phyloP scores from a whole-genome alignment of 2,888 invertebrate species.

The Julus scandinavius region DNA sequence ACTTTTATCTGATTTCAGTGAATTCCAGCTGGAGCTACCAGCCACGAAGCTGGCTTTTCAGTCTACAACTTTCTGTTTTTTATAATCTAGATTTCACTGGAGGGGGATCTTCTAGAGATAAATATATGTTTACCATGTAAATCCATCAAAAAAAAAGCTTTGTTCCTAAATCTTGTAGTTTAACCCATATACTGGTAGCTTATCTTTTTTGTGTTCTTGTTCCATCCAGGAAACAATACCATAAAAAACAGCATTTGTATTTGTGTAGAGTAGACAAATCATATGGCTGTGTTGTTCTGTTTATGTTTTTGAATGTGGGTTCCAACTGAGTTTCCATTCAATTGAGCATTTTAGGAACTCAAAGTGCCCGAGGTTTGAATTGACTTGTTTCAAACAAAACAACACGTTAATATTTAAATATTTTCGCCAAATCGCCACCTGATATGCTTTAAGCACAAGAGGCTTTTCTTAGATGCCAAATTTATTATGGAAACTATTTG shows the following conservation, averaged over 20 bases:
- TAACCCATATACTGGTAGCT: background rate
- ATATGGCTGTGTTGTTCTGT: background rate
- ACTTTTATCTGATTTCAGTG: too few species aligned
- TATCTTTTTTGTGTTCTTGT: background rate
- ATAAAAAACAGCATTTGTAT: background rate
- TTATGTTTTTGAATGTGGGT: background rate
- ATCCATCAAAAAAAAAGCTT: background rate
- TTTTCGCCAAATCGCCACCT: too few species aligned
- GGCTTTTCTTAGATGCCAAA: too few species aligned
- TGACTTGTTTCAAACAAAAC: too few species aligned
- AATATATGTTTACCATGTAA: background rate
- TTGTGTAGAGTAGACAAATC: background rate
- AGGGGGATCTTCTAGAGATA: background rate
- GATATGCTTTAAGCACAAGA: too few species aligned
- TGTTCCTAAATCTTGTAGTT: background rate
- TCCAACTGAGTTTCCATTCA: background rate
- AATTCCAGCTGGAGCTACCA: too few species aligned
- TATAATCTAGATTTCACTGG: background rate
- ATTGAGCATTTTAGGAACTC: background rate
- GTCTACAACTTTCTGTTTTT: too few species aligned
- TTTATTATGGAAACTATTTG: too few species aligned
- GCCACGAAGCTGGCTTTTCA: too few species aligned
- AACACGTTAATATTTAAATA: too few species aligned
- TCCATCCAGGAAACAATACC: background rate
- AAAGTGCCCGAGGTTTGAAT: background rate